phyloP scores from a whole-genome alignment of 2,113 vertebrate genomes.

The Lagenorhynchus albirostris region DNA sequence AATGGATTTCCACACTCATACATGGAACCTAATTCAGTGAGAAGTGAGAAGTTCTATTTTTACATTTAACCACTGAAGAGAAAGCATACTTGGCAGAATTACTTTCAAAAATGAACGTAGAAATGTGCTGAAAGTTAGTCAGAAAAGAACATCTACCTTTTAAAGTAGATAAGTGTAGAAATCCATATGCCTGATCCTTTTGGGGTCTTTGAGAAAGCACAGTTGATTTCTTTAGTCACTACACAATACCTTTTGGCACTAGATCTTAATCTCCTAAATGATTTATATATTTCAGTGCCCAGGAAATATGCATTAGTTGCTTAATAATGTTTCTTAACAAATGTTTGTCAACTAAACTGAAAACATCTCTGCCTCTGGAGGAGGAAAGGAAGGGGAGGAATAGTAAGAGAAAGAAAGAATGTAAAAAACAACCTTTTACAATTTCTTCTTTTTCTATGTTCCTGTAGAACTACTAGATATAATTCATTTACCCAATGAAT shows the following conservation, averaged over 20 bases:
- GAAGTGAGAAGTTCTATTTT: constrained; percentile 77
- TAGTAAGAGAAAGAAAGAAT: background rate
- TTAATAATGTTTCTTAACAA: background rate
- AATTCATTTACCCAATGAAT: background rate
- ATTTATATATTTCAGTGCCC: background rate
- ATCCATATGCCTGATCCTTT: background rate
- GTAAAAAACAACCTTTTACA: background rate
- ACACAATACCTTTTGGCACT: background rate
- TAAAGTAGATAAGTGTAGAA: background rate
- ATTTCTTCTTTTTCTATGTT: background rate
- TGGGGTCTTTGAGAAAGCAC: background rate
- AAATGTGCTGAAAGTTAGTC: constrained; percentile 42
- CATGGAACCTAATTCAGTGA: constrained; percentile 60
- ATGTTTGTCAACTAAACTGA: background rate
- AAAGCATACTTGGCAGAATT: constrained; percentile 61
- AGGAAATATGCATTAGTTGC: background rate
- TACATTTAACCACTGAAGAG: constrained; percentile 70
- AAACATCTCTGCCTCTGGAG: background rate
- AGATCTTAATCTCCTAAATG: background rate
- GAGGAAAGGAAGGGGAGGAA: background rate
- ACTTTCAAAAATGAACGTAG: constrained; percentile 67
- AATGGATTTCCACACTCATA: constrained; percentile 79
- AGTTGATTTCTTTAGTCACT: background rate
- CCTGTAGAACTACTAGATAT: background rate
- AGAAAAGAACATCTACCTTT: constrained; percentile 48